Conservation (phyloP, 1,140 invertebrate species). For the Drosophila insularis region DNA sequence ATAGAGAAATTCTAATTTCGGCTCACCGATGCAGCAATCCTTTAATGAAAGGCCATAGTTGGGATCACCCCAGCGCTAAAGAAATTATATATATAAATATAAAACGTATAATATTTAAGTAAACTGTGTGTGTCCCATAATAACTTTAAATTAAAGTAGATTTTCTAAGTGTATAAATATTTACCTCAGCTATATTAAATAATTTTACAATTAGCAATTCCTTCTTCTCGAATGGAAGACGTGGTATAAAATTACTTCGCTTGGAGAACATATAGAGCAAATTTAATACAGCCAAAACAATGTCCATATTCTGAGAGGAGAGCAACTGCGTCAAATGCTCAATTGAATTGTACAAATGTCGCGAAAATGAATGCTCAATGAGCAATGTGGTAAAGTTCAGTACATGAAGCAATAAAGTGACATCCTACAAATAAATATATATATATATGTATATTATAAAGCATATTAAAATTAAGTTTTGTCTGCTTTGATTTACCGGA, state of each 20-base stretch:
- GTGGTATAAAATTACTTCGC: slow-evolving; percentile 94
- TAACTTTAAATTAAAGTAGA: no score
- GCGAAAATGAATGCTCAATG: slow-evolving; percentile 95
- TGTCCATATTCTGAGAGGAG: slow-evolving; percentile 92
- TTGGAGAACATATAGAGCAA: slow-evolving; percentile 96
- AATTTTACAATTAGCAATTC: slow-evolving; percentile 90
- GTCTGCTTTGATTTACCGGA: slow-evolving; percentile 84
- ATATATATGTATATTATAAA: neutral
- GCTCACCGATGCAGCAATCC: slow-evolving; percentile 77
- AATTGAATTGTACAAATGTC: slow-evolving; percentile 95
- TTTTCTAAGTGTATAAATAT: slow-evolving; percentile 22
- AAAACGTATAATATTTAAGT: no score
- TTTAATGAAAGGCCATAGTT: slow-evolving; percentile 75
- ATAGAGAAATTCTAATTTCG: slow-evolving; percentile 76
- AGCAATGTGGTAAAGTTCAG: slow-evolving; percentile 93
- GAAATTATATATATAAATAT: slow-evolving; percentile 20
- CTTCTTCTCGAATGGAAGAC: slow-evolving; percentile 89
- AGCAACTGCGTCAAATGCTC: slow-evolving; percentile 93
- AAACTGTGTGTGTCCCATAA: no score
- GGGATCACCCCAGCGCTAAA: slow-evolving; percentile 76
- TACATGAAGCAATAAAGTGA: slow-evolving; percentile 90
- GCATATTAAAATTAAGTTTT: no score
- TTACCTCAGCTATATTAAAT: slow-evolving; percentile 91
- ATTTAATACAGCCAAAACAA: slow-evolving; percentile 93
- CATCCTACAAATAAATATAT: slow-evolving; percentile 84